Percentiles rank a stretch among this genome's conserved stretches.
Conservation (phyloP, 2,888 invertebrate species). For the Rutpela maculata region DNA sequence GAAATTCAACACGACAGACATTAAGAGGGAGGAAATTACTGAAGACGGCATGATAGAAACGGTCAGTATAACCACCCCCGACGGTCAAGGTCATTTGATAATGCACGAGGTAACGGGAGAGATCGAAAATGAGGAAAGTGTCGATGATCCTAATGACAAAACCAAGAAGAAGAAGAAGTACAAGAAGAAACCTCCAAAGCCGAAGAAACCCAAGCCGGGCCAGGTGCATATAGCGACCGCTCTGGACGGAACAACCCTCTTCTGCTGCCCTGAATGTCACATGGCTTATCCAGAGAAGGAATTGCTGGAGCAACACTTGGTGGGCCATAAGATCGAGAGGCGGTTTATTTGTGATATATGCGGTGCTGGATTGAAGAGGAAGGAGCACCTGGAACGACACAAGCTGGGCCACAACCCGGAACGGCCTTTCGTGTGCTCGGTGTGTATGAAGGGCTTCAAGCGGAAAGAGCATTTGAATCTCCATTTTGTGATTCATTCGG, state of each 20-base stretch:
- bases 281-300: slow-evolving; percentile 89
- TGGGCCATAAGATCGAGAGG: slow-evolving; percentile 87
- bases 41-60: slow-evolving; percentile 75
- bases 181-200: slow-evolving; percentile 87
- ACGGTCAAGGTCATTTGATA: slow-evolving; percentile 67
- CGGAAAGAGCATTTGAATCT: slow-evolving; percentile 88
- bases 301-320: slow-evolving; percentile 84
- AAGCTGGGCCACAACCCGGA: slow-evolving; percentile 89
- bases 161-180: slow-evolving; percentile 86
- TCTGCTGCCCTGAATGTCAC: slow-evolving; percentile 88
- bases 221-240: slow-evolving; percentile 86
- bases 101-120: slow-evolving; percentile 71
- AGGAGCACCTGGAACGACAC: slow-evolving; percentile 87
- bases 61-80: slow-evolving; percentile 72
- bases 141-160: slow-evolving; percentile 68
- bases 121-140: slow-evolving; percentile 69
- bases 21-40: slow-evolving; percentile 75
- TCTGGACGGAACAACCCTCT: slow-evolving; percentile 84
- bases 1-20: slow-evolving; percentile 77
- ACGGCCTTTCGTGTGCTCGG: slow-evolving; percentile 85
- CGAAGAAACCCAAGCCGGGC: slow-evolving; percentile 88
- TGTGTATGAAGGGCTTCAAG: slow-evolving; percentile 85
- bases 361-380: slow-evolving; percentile 85
- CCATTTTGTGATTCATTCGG: slow-evolving; percentile 90
- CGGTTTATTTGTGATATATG: slow-evolving; percentile 87